These are phyloP conservation scores for Apamea crenata DNA, from an alignment of 2,888 invertebrate genomes.

Conservation along the genomic window DNA sequence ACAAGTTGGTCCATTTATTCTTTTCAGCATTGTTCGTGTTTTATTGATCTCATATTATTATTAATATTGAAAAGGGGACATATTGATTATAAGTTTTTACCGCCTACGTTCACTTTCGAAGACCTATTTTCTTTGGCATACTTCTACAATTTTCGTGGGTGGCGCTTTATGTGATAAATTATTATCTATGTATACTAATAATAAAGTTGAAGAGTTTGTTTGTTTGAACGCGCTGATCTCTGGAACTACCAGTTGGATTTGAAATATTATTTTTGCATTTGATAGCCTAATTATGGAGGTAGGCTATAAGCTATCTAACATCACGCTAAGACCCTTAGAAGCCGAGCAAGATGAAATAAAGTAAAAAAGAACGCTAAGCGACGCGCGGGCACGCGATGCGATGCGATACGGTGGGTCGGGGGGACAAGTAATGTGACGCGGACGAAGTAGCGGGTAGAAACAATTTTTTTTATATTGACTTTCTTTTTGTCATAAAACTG, in stretches of 20 bases:
- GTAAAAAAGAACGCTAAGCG: neutral
- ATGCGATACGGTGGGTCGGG: too few species aligned
- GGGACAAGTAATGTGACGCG: too few species aligned
- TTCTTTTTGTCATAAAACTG: neutral
- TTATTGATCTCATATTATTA: conserved; percentile 41
- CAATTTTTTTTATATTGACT: neutral
- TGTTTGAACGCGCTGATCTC: neutral
- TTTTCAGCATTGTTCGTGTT: conserved; percentile 35
- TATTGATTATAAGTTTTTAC: conserved; percentile 25
- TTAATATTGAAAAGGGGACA: conserved; percentile 33
- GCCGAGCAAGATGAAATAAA: neutral
- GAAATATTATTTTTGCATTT: neutral
- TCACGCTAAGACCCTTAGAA: too few species aligned
- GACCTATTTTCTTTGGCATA: conserved; percentile 4
- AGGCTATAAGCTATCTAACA: too few species aligned
- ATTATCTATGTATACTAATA: neutral
- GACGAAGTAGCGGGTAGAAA: too few species aligned
- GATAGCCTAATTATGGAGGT: too few species aligned
- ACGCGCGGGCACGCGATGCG: neutral
- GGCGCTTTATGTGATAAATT: conserved; percentile 16
- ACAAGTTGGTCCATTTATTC: conserved; percentile 5
- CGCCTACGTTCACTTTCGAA: conserved; percentile 27
- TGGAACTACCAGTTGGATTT: neutral
- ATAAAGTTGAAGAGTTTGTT: too few species aligned
- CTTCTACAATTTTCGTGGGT: conserved; percentile 2